Evolutionary conservation across 2,888 invertebrate genomes (phyloP), one percentile per base, ranked within the genome.

Genomic region (Hirtodrosophila histrioides): DNA sequence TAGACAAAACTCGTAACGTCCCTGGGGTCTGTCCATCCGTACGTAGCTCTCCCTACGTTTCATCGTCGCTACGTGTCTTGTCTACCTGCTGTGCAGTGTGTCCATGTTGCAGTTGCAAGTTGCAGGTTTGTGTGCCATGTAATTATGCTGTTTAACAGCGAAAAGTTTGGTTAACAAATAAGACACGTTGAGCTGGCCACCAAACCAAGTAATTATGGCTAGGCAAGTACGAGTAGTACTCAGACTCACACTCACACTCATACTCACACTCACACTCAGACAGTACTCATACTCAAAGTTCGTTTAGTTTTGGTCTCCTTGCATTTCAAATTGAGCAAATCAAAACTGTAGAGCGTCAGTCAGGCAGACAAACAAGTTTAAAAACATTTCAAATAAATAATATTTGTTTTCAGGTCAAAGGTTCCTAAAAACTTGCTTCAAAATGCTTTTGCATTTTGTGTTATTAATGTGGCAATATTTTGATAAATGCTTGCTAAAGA

Each of bases 71-170:
- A 27, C 33, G 17, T 60, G 61, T 54, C 57, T 55, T 55, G 65
- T 64, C 71, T 74, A 74, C 74, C 68, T 76, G 76, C 17, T 65
- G 31, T 56, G 57, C 29, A 31, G 40, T 40, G 17, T 31, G 37
- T 36, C 12, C 43, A 17, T 23, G 53, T 27, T 63, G 68, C 40
- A 35, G 48, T 46, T 53, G 55, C 58, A 40, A 5, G 45, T 69
- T 64, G 61, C 53, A 45, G 12, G 45, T 41, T 60, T 51, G 48
- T 63, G 58, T 73, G 78, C 57, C 74, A 76, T 84, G 88, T 84
- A 87, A 87, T 84, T 87, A 86, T 87, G 79, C 77, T 86, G 81
- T 78, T 83, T 72, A 82, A 69, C 86, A 87, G 86, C 57, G 79
- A 75, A 68, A 78, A 77, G 58, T 86, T 83, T 69, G 84, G 78